A percentile compares a stretch with the other conserved stretches of the same genome.
These are phyloP conservation scores for Platycercus adscitus DNA, from an alignment of 2,113 vertebrate genomes.

Conservation along the genomic window DNA sequence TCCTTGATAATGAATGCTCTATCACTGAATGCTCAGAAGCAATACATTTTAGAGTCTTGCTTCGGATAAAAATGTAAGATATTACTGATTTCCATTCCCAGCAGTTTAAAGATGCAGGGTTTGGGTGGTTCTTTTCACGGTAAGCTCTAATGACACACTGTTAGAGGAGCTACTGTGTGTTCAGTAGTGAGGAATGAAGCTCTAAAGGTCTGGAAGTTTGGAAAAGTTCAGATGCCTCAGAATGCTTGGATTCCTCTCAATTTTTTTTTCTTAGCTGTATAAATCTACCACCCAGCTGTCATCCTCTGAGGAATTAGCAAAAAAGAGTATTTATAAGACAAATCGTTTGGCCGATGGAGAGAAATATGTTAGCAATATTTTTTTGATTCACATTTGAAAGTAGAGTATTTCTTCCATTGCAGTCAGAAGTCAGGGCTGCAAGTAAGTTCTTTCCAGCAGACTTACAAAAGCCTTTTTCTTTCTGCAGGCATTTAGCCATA, in stretches of 20 bases:
- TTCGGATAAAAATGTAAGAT: not conserved
- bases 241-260: constrained; percentile 58
- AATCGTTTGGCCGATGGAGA: constrained; percentile 40
- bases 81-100: not conserved
- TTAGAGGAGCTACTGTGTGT: constrained; percentile 45
- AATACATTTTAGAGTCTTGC: not conserved
- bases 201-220: constrained; percentile 55
- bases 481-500: constrained; percentile 51
- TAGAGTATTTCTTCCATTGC: constrained; percentile 58
- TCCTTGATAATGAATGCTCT: not conserved
- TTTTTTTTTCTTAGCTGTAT: constrained; percentile 40
- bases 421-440: constrained; percentile 28
- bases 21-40: not conserved
- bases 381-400: constrained; percentile 60
- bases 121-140: not conserved
- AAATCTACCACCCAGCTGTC: constrained; percentile 68
- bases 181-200: constrained; percentile 44
- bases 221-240: constrained; percentile 60
- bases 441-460: constrained; percentile 50
- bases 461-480: constrained; percentile 71
- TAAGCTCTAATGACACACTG: not conserved
- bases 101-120: not conserved
- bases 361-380: constrained; percentile 54
- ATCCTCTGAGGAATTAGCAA: constrained; percentile 55
- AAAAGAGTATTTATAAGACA: constrained; percentile 45